Conservation (phyloP, 2,888 invertebrate genomes). For the Dermolepida albohirtum region DNA sequence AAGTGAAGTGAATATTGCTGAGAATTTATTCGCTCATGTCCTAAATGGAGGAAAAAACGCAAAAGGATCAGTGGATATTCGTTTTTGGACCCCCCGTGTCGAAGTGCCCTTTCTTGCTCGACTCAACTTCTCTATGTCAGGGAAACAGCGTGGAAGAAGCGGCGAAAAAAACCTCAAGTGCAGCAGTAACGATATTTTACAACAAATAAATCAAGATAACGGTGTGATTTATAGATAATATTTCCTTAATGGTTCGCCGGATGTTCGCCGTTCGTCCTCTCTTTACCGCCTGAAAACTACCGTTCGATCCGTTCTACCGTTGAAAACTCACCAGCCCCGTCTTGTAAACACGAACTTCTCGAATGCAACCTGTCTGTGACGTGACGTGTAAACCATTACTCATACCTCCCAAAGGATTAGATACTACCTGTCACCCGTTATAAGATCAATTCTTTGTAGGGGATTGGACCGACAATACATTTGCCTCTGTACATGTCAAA, state of each 20-base stretch:
- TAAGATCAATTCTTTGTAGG: slow-evolving; percentile 64
- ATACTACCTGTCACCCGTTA: slow-evolving; percentile 63
- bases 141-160: slow-evolving; percentile 5
- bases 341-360: slow-evolving; percentile 43
- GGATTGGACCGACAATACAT: slow-evolving; percentile 62
- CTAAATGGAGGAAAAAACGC: not conserved
- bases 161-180: slow-evolving; percentile 32
- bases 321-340: slow-evolving; percentile 17
- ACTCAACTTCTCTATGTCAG: slow-evolving; percentile 4
- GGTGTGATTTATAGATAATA: slow-evolving; percentile 44
- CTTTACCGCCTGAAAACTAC: not conserved
- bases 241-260: slow-evolving; percentile 42
- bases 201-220: slow-evolving; percentile 43
- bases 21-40: slow-evolving; percentile 9
- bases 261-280: slow-evolving; percentile 22
- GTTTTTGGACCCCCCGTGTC: slow-evolving; percentile 8
- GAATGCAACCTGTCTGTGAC: slow-evolving; percentile 50
- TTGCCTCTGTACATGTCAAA: slow-evolving; percentile 51
- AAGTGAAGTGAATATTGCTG: not conserved
- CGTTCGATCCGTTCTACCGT: slow-evolving; percentile 5
- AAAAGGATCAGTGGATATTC: not conserved
- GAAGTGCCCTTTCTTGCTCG: slow-evolving; percentile 22
- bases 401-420: slow-evolving; percentile 60
- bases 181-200: slow-evolving; percentile 38
- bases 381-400: slow-evolving; percentile 63